phyloP scores from a whole-genome alignment of 2,797 vertebrate species.

The Sternarchorhynchus goeldii region DNA sequence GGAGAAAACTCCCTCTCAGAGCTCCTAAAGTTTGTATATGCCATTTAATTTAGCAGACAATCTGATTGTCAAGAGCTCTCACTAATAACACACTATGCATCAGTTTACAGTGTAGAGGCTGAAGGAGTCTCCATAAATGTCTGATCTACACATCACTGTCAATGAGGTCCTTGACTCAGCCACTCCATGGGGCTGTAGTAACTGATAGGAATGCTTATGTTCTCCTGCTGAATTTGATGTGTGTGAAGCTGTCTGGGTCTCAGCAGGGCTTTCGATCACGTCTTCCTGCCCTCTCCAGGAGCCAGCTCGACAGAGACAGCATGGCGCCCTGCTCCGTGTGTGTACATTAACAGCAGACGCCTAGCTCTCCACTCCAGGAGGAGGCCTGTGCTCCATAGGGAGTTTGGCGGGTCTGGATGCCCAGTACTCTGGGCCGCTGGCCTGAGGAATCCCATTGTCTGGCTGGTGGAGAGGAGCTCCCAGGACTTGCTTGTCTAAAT shows the following conservation, averaged over 20 bases:
- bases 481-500: constrained; percentile 64
- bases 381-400: constrained; percentile 31
- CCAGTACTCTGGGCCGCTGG: constrained; percentile 34
- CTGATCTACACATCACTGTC: constrained; percentile 27
- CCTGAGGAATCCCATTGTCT: constrained; percentile 54
- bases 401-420: constrained; percentile 43
- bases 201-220: constrained; percentile 42
- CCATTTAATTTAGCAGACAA: constrained; percentile 18
- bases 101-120: constrained; percentile 15
- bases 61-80: constrained; percentile 20
- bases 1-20: constrained; percentile 17
- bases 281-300: constrained; percentile 47
- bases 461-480: constrained; percentile 54
- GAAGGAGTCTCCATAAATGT: constrained; percentile 29
- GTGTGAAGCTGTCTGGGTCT: constrained; percentile 44
- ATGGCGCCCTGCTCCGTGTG: constrained; percentile 60
- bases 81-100: constrained; percentile 22
- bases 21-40: constrained; percentile 16
- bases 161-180: constrained; percentile 34
- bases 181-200: constrained; percentile 15
- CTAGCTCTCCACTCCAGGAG: constrained; percentile 41
- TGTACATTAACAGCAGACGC: constrained; percentile 60
- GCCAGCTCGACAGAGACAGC: constrained; percentile 53
- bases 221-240: constrained; percentile 46
- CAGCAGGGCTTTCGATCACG: constrained; percentile 56